Conservation (phyloP, 2,113 vertebrate genomes). For the Colistium nudipinnis region DNA sequence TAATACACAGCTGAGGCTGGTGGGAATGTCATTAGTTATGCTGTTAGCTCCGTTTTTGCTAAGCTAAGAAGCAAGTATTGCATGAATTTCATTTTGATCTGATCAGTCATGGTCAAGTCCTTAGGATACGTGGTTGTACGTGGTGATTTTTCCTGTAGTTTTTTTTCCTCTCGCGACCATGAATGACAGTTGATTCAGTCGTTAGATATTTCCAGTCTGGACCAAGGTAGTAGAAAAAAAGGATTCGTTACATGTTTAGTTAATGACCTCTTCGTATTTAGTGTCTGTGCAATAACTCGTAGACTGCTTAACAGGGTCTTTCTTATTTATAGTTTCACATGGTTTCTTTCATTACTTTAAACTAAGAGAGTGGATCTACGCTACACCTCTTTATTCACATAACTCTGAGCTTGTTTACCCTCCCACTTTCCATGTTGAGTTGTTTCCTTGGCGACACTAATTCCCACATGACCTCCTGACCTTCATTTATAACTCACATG, state of each 20-base stretch:
- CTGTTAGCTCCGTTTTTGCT: too few species aligned
- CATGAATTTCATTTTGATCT: too few species aligned
- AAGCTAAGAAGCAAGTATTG: too few species aligned
- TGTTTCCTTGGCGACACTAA: constrained; percentile 70
- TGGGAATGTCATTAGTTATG: neutral
- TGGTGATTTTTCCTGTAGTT: neutral
- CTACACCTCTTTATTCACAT: constrained; percentile 67
- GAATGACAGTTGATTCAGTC: neutral
- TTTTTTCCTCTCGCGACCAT: neutral
- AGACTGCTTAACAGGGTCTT: neutral
- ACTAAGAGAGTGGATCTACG: constrained; percentile 44
- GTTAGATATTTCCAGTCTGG: neutral
- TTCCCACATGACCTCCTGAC: constrained; percentile 69
- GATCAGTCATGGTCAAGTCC: too few species aligned
- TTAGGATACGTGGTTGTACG: too few species aligned
- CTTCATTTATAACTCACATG: constrained; percentile 67
- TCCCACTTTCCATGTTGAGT: constrained; percentile 53
- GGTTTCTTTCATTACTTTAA: constrained; percentile 42
- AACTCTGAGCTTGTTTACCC: constrained; percentile 48
- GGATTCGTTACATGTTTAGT: neutral
- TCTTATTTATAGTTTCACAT: constrained; percentile 3
- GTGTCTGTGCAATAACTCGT: neutral
- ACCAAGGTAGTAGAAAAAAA: neutral
- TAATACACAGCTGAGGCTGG: neutral
- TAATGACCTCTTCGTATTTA: constrained; percentile 1